These are phyloP conservation scores for Drosophila truncata DNA, from an alignment of 1,140 invertebrate genomes.

Conservation along the genomic window DNA sequence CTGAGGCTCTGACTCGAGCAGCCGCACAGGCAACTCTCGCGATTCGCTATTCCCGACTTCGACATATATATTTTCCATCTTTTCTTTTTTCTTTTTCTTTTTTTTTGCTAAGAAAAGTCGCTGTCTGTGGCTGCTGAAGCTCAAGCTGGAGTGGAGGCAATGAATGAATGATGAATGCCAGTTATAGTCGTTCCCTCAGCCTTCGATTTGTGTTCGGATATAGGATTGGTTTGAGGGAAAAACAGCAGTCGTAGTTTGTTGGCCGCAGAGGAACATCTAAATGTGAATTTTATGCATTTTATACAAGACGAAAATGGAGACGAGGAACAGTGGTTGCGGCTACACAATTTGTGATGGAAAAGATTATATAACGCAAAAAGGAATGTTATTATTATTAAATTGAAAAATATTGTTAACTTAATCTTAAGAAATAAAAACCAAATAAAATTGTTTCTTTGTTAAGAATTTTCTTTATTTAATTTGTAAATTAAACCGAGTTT, in stretches of 20 bases:
- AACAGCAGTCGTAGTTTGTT: conserved; percentile 54
- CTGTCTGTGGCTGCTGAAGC: conserved; percentile 17
- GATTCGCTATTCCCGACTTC: conserved; percentile 50
- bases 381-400: too few species aligned
- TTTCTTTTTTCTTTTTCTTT: neutral
- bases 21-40: conserved; percentile 31
- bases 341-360: neutral
- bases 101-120: conserved; percentile 62
- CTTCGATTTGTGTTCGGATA: conserved; percentile 24
- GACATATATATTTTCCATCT: conserved; percentile 41
- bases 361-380: neutral
- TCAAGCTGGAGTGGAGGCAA: conserved; percentile 40
- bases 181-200: conserved; percentile 33
- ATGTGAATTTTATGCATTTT: conserved; percentile 81
- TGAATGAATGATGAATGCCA: conserved; percentile 80
- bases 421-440: too few species aligned
- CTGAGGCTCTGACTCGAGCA: conserved; percentile 30
- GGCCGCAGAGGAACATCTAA: conserved; percentile 64
- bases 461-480: too few species aligned
- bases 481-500: too few species aligned
- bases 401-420: too few species aligned
- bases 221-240: conserved; percentile 21
- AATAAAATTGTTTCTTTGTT: too few species aligned
- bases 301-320: conserved; percentile 70
- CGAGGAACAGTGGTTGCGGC: conserved; percentile 45